Evolutionary conservation across 1,140 invertebrate species (phyloP), one percentile per base, ranked within the genome.

Genomic region (Acyrthosiphon pisum): DNA sequence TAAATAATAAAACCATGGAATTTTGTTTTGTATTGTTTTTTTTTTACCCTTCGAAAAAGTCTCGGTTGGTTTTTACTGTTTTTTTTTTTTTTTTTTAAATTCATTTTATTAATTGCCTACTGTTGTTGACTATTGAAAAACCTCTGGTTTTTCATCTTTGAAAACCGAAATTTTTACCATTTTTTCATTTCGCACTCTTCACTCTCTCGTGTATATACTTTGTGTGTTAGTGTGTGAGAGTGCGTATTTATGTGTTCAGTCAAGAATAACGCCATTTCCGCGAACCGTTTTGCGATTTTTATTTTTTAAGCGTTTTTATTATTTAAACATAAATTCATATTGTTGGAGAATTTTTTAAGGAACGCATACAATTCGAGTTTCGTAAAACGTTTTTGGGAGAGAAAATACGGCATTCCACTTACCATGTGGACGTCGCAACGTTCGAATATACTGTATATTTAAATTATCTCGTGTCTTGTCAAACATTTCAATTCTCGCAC

Each of bases 271-370:
- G 30, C 83, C 9, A 84, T 84, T 76, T 76, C 14, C 60, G 4
- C 60, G 11, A 83, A 37, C 81, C 86, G 9, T 48, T 84, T 84
- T 84, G 37, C 37, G 20, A 26, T 44, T 41, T 84, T 84, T 41
- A 41, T 41, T 84, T 84, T 84, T 84, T 84, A 46, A 86, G 26
- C 86, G 4, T 48, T 87, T 46, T 48, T 87, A 48, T 87, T 48
- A 48, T 87, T 48, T 50, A 87, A 87, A 87, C 44, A n/a, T n/a
- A 35, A 87, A 87, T 87, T 48, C 84, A 87, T 87, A 87, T 30
- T 48, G 14, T 87, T 48, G 20, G 30, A n/a, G 86, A 87, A 87
- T 87, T 20, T 46, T 87, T 87, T 48, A 18, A n/a, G 30, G 44
- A 87, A 87, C 44, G 30, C 26, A 20, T 26, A 46, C 83, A 48